Percentiles rank a stretch among this genome's conserved stretches.
phyloP scores from a whole-genome alignment of 2,888 invertebrate species.

The Aethes cnicana region DNA sequence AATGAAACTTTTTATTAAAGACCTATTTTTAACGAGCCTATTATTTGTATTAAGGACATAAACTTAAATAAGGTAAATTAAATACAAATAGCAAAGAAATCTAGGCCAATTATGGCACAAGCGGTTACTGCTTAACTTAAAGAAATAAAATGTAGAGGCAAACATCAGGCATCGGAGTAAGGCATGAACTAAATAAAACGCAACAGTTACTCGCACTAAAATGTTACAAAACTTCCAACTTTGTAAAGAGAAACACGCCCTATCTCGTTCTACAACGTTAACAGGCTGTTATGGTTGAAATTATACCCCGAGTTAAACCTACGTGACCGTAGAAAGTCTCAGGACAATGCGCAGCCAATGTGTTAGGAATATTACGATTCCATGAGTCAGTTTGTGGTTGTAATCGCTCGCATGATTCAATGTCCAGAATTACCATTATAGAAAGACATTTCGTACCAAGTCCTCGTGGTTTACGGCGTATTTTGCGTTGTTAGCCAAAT shows the following conservation, averaged over 20 bases:
- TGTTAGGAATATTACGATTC: conserved; percentile 40
- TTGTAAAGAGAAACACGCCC: conserved; percentile 25
- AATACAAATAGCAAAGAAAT: no score
- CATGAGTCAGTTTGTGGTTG: conserved; percentile 49
- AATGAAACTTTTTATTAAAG: no score
- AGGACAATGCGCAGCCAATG: conserved; percentile 37
- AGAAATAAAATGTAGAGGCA: no score
- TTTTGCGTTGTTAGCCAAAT: conserved; percentile 17
- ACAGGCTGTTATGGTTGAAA: conserved; percentile 13
- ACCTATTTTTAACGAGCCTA: no score
- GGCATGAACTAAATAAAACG: conserved; percentile 7
- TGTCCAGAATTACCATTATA: conserved; percentile 43
- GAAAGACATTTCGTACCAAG: conserved; percentile 39
- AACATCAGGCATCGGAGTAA: background rate
- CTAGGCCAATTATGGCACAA: conserved; percentile 10
- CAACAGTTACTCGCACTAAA: conserved; percentile 10
- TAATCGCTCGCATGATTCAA: conserved; percentile 31
- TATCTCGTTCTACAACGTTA: conserved; percentile 22
- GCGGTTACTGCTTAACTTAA: no score
- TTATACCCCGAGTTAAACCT: conserved; percentile 36
- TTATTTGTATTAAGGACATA: no score
- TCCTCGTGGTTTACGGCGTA: conserved; percentile 5
- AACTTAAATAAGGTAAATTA: no score
- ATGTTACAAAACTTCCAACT: conserved; percentile 15
- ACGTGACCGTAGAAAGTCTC: conserved; percentile 50